Conservation (phyloP, 2,888 invertebrate species). For the Lepidonotus clava region DNA sequence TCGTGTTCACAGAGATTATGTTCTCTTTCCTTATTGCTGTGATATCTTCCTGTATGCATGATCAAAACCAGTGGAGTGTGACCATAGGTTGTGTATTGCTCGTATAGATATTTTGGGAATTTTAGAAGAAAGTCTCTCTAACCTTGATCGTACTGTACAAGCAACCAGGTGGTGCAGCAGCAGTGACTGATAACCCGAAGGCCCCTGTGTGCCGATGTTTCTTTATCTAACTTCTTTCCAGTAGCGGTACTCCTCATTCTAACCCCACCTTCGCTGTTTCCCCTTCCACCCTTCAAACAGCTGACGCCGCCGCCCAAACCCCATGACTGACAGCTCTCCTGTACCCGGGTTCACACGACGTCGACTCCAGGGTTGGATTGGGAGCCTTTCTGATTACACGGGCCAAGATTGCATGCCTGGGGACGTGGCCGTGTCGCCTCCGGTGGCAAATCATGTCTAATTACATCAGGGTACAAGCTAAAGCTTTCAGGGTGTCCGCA, state of each 20-base stretch:
- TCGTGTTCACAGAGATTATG: too few relatives aligned
- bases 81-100: too few relatives aligned
- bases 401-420: constrained; percentile 34
- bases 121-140: too few relatives aligned
- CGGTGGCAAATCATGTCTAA: constrained; percentile 46
- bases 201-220: too few relatives aligned
- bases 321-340: background rate
- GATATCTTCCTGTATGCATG: too few relatives aligned
- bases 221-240: background rate
- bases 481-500: constrained; percentile 38
- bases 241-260: background rate
- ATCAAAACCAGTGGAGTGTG: too few relatives aligned
- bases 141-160: too few relatives aligned
- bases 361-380: background rate
- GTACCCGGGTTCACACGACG: background rate
- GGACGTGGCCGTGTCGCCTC: constrained; percentile 14
- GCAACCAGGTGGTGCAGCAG: too few relatives aligned
- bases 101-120: too few relatives aligned
- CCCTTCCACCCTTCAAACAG: background rate
- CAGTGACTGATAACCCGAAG: too few relatives aligned
- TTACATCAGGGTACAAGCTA: constrained; percentile 50
- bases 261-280: background rate
- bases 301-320: background rate
- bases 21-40: too few relatives aligned
- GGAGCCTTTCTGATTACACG: constrained; percentile 9